Evolutionary conservation across 2,113 vertebrate species (phyloP).

Genomic region (Podarcis muralis): DNA sequence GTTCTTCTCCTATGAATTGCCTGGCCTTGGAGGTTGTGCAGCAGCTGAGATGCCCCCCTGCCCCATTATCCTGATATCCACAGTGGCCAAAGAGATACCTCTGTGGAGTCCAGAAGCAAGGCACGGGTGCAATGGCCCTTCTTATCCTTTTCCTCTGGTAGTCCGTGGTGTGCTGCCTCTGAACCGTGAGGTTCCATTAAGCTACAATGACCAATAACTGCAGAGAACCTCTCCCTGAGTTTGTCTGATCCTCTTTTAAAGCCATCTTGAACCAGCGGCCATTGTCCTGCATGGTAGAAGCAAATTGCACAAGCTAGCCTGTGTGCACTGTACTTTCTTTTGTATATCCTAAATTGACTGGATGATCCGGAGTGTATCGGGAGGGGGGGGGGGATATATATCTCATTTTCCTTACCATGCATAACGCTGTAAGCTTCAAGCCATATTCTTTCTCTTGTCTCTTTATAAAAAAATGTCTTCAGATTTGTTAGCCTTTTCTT

Average conservation of each 20-base stretch:
- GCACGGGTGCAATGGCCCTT: too few relatives aligned
- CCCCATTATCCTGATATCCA: not conserved
- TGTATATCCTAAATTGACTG: not conserved
- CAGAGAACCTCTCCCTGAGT: not conserved
- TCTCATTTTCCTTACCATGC: not conserved
- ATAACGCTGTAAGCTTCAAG: not conserved
- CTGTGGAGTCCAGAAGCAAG: not conserved
- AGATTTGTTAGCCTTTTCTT: not conserved
- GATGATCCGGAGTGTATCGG: not conserved
- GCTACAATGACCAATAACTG: not conserved
- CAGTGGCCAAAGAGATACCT: too few relatives aligned
- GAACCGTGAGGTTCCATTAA: not conserved
- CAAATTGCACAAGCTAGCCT: not conserved
- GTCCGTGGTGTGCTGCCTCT: not conserved
- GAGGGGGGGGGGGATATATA: not conserved
- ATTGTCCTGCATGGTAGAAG: not conserved
- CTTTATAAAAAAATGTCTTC: not conserved
- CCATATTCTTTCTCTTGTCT: not conserved
- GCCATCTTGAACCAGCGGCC: not conserved
- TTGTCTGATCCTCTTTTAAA: not conserved
- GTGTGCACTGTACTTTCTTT: not conserved
- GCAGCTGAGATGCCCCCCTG: not conserved
- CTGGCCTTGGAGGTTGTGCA: not conserved
- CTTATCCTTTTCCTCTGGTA: not conserved
- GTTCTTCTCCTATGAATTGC: not conserved